Conservation (phyloP, 1,140 invertebrate species). For the Drosophila mayri region DNA sequence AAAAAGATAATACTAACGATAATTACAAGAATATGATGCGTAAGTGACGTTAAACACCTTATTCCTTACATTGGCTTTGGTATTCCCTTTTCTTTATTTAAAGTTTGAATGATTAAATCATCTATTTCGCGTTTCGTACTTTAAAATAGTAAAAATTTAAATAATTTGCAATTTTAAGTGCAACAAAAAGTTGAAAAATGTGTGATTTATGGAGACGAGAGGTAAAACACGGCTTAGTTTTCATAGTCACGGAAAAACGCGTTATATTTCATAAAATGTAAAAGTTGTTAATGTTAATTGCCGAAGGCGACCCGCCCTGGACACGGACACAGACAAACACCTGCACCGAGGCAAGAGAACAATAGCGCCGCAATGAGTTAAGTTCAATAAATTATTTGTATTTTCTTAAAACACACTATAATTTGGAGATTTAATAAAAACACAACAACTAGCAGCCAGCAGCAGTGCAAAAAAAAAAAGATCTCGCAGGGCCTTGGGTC, state of each 20-base stretch:
- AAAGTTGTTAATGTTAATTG: neutral
- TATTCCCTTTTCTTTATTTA: neutral
- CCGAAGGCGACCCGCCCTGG: neutral
- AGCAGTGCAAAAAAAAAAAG: neutral
- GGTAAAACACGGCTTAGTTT: neutral
- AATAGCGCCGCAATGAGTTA: constrained; percentile 46
- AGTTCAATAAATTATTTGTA: constrained; percentile 80
- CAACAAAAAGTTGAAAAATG: neutral
- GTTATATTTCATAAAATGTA: neutral
- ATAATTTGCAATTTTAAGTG: neutral
- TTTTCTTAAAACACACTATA: constrained; percentile 47
- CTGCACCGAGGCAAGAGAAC: constrained; percentile 18
- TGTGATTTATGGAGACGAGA: neutral
- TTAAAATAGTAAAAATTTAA: neutral
- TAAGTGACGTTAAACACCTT: neutral
- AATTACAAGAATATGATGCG: neutral
- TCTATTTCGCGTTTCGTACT: too few species aligned
- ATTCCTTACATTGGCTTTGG: neutral
- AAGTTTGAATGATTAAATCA: too few species aligned
- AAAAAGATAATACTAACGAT: neutral
- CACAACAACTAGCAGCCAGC: neutral
- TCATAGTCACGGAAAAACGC: neutral
- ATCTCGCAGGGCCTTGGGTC: neutral
- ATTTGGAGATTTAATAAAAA: neutral
- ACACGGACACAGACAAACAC: constrained; percentile 2